These are phyloP conservation scores for Alcis repandata DNA, from an alignment of 2,888 invertebrate genomes.

Conservation along the genomic window DNA sequence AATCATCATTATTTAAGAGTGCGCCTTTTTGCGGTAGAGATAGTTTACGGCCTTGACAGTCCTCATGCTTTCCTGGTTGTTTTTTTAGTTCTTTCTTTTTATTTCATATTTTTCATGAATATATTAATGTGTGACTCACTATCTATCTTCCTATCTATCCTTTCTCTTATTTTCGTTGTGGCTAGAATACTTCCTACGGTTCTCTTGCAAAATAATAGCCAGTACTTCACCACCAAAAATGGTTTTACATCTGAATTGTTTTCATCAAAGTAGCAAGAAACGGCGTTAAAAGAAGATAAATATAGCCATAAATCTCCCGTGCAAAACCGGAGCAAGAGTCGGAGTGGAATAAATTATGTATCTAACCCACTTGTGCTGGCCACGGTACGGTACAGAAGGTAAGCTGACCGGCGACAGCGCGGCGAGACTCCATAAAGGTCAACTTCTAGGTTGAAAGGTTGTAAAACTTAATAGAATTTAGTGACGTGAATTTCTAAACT, in stretches of 20 bases:
- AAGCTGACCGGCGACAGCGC: constrained; percentile 2
- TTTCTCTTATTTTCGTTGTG: too few relatives aligned
- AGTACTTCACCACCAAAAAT: neutral
- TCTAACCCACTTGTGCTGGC: constrained; percentile 22
- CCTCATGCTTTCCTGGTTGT: too few relatives aligned
- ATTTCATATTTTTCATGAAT: too few relatives aligned
- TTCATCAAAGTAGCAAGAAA: neutral
- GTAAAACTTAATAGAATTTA: neutral
- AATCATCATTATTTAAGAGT: too few relatives aligned
- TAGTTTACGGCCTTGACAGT: too few relatives aligned
- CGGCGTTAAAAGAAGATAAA: neutral
- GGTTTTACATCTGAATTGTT: neutral
- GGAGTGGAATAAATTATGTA: constrained; percentile 31
- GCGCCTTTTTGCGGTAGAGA: too few relatives aligned
- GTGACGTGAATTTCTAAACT: constrained; percentile 8
- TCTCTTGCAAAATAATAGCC: too few relatives aligned
- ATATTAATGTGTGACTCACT: too few relatives aligned
- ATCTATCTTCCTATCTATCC: too few relatives aligned
- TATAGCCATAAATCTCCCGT: constrained; percentile 23
- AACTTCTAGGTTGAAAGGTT: constrained; percentile 9
- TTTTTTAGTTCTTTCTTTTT: too few relatives aligned
- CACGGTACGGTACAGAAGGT: constrained; percentile 1
- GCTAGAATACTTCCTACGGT: neutral
- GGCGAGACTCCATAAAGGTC: neutral
- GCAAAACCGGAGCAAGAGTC: constrained; percentile 25